Conservation (phyloP, 2,888 invertebrate species). For the Globia sparganii region DNA sequence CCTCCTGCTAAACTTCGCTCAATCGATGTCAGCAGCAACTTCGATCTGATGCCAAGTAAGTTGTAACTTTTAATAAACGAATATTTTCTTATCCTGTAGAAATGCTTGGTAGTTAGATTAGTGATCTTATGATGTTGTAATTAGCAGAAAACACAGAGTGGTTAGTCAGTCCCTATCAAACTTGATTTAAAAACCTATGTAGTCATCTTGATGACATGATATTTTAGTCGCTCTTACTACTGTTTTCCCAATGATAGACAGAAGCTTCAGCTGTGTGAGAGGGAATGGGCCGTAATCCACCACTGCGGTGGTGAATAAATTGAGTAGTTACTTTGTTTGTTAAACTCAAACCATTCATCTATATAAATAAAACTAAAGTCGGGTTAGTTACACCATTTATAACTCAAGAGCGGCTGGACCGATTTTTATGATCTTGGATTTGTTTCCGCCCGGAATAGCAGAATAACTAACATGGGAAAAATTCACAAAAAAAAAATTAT, state of each 20-base stretch:
- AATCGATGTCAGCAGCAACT: conserved; percentile 72
- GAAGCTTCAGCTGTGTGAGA: not conserved
- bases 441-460: no score
- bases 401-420: no score
- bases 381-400: no score
- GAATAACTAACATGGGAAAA: no score
- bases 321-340: not conserved
- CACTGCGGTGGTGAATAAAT: not conserved
- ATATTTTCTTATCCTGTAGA: not conserved
- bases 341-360: not conserved
- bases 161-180: not conserved
- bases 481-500: no score
- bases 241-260: no score
- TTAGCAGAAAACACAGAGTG: not conserved
- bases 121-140: not conserved
- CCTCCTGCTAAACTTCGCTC: conserved; percentile 68
- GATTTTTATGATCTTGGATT: no score
- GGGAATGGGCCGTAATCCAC: not conserved
- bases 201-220: not conserved
- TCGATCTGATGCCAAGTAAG: conserved; percentile 63
- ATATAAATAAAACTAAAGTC: no score
- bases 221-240: not conserved
- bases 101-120: not conserved
- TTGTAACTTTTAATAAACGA: not conserved
- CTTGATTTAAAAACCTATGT: not conserved